Base-by-base conservation (phyloP, 2,113 vertebrate species). In the Charadrius vociferus region DNA sequence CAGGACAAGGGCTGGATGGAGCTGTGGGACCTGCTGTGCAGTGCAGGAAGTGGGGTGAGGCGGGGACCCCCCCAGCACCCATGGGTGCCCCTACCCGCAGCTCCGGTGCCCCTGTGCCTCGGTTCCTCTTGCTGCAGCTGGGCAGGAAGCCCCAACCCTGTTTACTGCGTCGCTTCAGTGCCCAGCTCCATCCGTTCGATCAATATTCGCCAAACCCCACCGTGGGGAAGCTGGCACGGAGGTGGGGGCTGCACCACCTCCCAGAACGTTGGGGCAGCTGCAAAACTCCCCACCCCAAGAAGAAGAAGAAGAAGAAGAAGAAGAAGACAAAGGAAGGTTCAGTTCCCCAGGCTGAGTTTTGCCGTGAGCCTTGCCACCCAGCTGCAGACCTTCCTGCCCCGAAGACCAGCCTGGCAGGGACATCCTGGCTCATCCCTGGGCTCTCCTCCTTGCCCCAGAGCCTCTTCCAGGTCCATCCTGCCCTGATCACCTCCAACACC, bases 111-210 rank as follows among this genome's bases (percentile, higher is more conserved):
- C 41, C 53, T 24, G 68, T 61, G 80, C 89, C 73, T 91, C 24
- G 3, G 84, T 97, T 96, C 96, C 96, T 96, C 93, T 93, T 92
- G 95, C 90, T 61, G 95, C 96, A 97, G 95, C 73, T 97, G 97
- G 70, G 88, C 96, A 96, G 96, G 97, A 97, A 97, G 81, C 70
- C 24, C 73, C 83, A 77, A 81, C 94, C 71, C 93, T 96, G 96
- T 96, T 97, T 96, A 93, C 50, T 1, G 66, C 53, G 7, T 29
- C 9, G 86, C 97, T 95, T 90, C 95, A 91, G 84, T 1, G 62
- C 96, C 49, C 45, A 26, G 82, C 90, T 86, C 77, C 12, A 1
- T 39, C 56, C 7, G 26, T 70, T 14, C 0, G 2, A 6, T 5
- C 61, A 34, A 19, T 20, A 27, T 12, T 55, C 0, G 8, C 84